Base-by-base conservation (phyloP, 2,113 vertebrate species). In the Atrichornis clamosus region DNA sequence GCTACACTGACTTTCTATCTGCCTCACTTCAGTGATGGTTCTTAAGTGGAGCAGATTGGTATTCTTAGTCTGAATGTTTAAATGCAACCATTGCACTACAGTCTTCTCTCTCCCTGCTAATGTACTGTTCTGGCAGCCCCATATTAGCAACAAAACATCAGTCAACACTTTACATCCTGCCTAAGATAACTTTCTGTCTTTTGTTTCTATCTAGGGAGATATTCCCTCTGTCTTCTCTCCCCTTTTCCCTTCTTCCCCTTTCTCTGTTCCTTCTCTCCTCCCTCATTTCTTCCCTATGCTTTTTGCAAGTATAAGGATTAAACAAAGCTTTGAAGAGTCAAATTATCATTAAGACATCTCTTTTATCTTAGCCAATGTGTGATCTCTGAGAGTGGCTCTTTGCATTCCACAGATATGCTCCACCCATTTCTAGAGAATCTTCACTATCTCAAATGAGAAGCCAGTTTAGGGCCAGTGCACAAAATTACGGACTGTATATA, bases 301-400 rank as follows among this genome's bases (percentile, higher is more conserved):
- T 90, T 91, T 87, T 87, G 18, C 49, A 87, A 78, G 26, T 62
- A 62, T 37, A 86, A 94, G 94, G 65, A 90, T 91, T 88, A 94
- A 95, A 75, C 20, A 89, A 62, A 78, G 15, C 35, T 95, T 67
- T 91, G 47, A 74, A 76, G 75, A 87, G 39, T 63, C 52, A 56
- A 28, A 87, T 41, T 78, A 67, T 68, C 32, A 56, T 90, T 90
- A 95, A 93, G 35, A 42, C 12, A 32, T 78, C 18, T 4, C 44
- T 97, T 84, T 97, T 63, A 96, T 69, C 75, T 59, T 52, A 75
- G 22, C 44, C 52, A 83, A 39, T 0, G 2, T 56, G 49, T 62
- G n/a, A 93, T 87, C 49, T 58, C 27, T 74, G 24, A 63, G 60
- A 84, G 23, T 11, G 9, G 1, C 6, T 90, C 30, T 35, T 78